Evolutionary conservation across 2,888 invertebrate species (phyloP), one percentile per base, ranked within the genome.

Genomic region (Falcaria lacertinaria): DNA sequence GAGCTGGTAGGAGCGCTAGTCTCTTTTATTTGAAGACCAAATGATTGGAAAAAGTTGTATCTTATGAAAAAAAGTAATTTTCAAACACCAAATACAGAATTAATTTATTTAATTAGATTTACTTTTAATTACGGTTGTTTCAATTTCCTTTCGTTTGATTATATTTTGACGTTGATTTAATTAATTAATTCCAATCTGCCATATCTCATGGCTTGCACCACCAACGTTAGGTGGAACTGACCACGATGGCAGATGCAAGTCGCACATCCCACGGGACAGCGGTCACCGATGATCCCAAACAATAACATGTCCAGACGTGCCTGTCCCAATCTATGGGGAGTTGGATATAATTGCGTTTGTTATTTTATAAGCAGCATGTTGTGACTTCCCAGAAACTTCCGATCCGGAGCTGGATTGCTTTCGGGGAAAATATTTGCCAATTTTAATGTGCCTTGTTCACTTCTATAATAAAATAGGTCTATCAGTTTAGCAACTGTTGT

Each of bases 211-310:
- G 3, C 1, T 11, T 28, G 28, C 28, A 28, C 28, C 28, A 11
- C 28, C 28, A 28, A 28, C 28, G 11, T 28, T 28, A 11, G 28
- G 8, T 28, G 7, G 28, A 11, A 11, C 11, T 28, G 28, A 11
- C 28, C 28, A 28, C 11, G 28, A 11, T 28, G 28, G 28, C 28
- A 28, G 28, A 28, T 28, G 28, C 28, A 28, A 28, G 28, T 28
- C 28, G 11, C 28, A 11, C 11, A 11, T 79, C 73, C 72, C 74
- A 52, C 44, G 74, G 69, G 76, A 74, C 63, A 58, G 63, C 48
- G 60, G 54, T 58, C 68, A 69, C 58, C 51, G 65, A 63, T 73
- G 69, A 77, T 72, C 73, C 57, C 69, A 67, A 69, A 73, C 69
- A 72, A 72, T 62, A 67, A 68, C 66, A 67, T 45, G 42, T 34